These are phyloP conservation scores for Carabus problematicus DNA, from an alignment of 2,888 invertebrate species.

Conservation along the genomic window DNA sequence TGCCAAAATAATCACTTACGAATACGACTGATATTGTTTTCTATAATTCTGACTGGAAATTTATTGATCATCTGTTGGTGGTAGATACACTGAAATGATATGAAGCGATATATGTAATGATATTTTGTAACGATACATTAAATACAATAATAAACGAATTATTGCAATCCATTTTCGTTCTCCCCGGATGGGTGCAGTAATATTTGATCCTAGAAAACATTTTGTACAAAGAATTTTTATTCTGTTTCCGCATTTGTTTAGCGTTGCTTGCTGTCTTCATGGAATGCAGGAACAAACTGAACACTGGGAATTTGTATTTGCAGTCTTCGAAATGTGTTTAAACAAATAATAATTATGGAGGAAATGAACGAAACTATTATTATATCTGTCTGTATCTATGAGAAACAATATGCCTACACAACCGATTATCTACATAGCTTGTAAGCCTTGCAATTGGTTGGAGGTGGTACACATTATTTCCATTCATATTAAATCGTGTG, in stretches of 20 bases:
- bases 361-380: too few relatives aligned
- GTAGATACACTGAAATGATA: not conserved
- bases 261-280: constrained; percentile 1
- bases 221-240: constrained; percentile 2
- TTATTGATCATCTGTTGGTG: not conserved
- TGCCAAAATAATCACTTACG: constrained; percentile 14
- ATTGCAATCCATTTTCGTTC: not conserved
- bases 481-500: constrained; percentile 32
- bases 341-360: too few relatives aligned
- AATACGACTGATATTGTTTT: too few relatives aligned
- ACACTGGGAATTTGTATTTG: constrained; percentile 3
- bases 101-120: not conserved
- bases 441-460: constrained; percentile 18
- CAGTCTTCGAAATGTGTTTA: too few relatives aligned
- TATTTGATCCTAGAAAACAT: constrained; percentile 17
- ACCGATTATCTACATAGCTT: too few relatives aligned
- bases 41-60: not conserved
- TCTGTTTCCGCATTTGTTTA: constrained; percentile 11
- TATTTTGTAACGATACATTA: too few relatives aligned
- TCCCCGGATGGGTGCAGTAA: not conserved
- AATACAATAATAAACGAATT: not conserved
- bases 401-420: too few relatives aligned
- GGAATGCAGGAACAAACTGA: constrained; percentile 19
- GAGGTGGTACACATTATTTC: constrained; percentile 20
- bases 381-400: too few relatives aligned